Percentiles rank a stretch among this genome's conserved stretches.
These are phyloP conservation scores for Burhinus oedicnemus DNA, from an alignment of 2,113 vertebrate species.

Conservation along the genomic window DNA sequence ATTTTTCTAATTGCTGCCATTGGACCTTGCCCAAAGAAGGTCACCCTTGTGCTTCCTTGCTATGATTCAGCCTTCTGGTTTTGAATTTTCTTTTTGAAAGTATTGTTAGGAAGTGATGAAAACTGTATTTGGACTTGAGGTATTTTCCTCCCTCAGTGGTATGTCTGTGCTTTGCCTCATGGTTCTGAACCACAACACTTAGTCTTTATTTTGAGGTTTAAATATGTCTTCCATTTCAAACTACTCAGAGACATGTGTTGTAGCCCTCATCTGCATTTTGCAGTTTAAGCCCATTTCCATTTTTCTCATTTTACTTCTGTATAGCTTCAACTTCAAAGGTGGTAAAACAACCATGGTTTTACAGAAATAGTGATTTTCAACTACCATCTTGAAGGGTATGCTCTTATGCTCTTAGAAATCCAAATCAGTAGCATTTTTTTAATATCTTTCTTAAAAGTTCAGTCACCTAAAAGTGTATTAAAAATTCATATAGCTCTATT, in stretches of 20 bases:
- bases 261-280: not conserved
- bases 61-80: not conserved
- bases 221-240: not conserved
- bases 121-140: rapidly evolving
- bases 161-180: not conserved
- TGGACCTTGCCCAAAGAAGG: not conserved
- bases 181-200: not conserved
- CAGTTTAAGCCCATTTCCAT: not conserved
- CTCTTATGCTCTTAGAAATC: not conserved
- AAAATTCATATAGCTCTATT: not conserved
- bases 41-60: not conserved
- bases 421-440: not conserved
- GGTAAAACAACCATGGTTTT: not conserved
- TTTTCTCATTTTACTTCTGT: not conserved
- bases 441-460: not conserved
- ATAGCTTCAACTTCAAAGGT: not conserved
- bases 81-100: not conserved
- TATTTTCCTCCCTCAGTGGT: not conserved
- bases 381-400: not conserved
- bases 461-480: not conserved
- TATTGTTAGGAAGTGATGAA: not conserved
- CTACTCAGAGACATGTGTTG: not conserved
- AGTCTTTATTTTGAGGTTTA: not conserved
- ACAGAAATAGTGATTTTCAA: not conserved
- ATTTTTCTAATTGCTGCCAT: not conserved